These are phyloP conservation scores for Pogoniulus pusillus DNA, from an alignment of 2,797 vertebrate genomes.

Conservation along the genomic window DNA sequence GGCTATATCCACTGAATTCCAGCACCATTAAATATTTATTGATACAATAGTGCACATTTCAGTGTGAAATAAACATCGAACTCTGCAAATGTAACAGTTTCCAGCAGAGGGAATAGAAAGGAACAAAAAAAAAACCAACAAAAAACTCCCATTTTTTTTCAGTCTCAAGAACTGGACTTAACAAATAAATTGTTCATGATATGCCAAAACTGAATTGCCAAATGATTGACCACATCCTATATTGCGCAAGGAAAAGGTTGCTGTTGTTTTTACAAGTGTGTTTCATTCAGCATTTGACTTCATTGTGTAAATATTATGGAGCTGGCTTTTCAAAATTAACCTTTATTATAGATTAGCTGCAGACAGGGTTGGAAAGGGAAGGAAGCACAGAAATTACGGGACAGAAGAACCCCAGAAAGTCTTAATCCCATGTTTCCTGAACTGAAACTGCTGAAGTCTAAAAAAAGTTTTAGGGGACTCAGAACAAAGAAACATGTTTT, in stretches of 20 bases:
- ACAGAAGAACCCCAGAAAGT: constrained; percentile 11
- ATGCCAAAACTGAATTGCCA: constrained; percentile 75
- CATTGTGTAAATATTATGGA: constrained; percentile 71
- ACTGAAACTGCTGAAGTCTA: constrained; percentile 7
- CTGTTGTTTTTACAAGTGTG: constrained; percentile 78
- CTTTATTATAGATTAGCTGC: constrained; percentile 68
- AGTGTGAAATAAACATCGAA: constrained; percentile 69
- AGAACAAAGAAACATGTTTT: not conserved
- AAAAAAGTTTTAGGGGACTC: not conserved
- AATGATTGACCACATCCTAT: constrained; percentile 79
- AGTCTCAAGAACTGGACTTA: constrained; percentile 59
- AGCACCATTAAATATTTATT: constrained; percentile 75
- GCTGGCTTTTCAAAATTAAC: constrained; percentile 69
- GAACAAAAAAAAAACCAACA: not conserved
- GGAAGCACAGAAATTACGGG: constrained; percentile 29
- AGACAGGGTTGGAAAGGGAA: constrained; percentile 27
- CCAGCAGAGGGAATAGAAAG: constrained; percentile 37
- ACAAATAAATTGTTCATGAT: constrained; percentile 77
- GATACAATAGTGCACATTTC: constrained; percentile 60
- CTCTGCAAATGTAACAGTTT: constrained; percentile 71
- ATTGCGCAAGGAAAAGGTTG: constrained; percentile 58
- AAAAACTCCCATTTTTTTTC: constrained; percentile 60
- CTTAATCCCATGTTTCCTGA: constrained; percentile 13
- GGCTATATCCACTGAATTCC: constrained; percentile 51
- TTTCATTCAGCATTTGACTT: constrained; percentile 75